Conservation (phyloP, 2,797 vertebrate species). For the Protonibea diacanthus region DNA sequence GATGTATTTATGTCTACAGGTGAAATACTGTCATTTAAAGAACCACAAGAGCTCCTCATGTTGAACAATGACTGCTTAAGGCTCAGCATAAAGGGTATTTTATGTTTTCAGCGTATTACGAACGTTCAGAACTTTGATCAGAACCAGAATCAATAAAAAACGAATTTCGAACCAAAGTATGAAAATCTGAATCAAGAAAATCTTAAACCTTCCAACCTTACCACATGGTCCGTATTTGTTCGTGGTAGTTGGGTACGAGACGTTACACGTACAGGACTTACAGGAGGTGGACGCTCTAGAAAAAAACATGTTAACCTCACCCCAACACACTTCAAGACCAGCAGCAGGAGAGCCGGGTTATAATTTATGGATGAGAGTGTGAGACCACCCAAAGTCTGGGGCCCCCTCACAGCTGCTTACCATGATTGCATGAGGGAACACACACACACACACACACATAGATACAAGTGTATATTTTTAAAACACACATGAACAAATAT, state of each 20-base stretch:
- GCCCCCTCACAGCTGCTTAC: constrained; percentile 71
- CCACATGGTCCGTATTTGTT: constrained; percentile 25
- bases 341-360: constrained; percentile 52
- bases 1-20: no score
- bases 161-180: not conserved
- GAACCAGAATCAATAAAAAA: not conserved
- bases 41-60: not conserved
- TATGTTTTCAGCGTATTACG: not conserved
- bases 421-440: constrained; percentile 40
- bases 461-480: constrained; percentile 50
- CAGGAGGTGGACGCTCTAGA: constrained; percentile 12
- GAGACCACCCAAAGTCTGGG: constrained; percentile 77
- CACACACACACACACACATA: constrained; percentile 42
- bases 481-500: constrained; percentile 17
- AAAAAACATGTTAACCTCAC: constrained; percentile 48
- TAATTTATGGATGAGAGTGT: constrained; percentile 72
- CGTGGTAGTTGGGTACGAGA: constrained; percentile 14
- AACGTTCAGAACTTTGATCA: not conserved
- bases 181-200: constrained; percentile 5
- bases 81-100: not conserved
- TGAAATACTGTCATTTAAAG: no score
- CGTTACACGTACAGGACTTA: no score
- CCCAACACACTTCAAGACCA: constrained; percentile 56
- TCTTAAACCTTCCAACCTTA: not conserved
- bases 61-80: not conserved